Base-by-base conservation (phyloP, 2,113 vertebrate genomes). In the Pseudolaguvia tuberculata region DNA sequence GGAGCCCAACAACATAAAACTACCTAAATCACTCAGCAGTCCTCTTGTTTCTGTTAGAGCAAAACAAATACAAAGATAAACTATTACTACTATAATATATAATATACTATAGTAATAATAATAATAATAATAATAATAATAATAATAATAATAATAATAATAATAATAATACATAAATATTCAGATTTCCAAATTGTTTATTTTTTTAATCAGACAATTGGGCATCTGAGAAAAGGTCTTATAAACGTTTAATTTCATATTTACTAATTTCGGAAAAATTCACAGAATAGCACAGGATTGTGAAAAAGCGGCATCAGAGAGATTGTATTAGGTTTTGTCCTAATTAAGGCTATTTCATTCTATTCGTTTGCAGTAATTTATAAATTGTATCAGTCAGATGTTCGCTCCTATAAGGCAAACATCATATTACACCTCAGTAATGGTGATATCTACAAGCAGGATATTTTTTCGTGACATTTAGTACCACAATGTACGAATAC, bases 1-100 rank as follows among this genome's bases (percentile, higher is more conserved):
- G 89, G 79, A 96, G 92, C 93, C 93, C 93, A 97, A 96, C 94
- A 98, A 96, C 95, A 96, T 94, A 92, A 97, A 94, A 97, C 94
- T 98, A 97, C 95, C 94, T 97, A 96, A 95, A 97, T 92, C 95
- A 95, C 94, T 90, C 90, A 90, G 89, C 94, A 96, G 95, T 91
- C 92, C 85, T 77, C 80, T 87, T 72, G 79, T 76, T 74, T 78
- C 39, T 63, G 21, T 50, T 51, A 47, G 62, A 57, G 13, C 57
- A 70, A 57, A 47, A 58, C 42, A 47, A 74, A 29, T 45, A 29
- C 1, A 52, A n/a, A n/a, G 21, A 57, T 17, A 31, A 31, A 59
- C 5, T 17, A 62, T 10, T 18, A 58, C 15, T 1, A 23, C 15
- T 2, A 2, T 13, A 52, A 3, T 3, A n/a, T 2, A 18, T 20